Evolutionary conservation across 1,140 invertebrate species (phyloP).

Genomic region (Hycleus cichorii): DNA sequence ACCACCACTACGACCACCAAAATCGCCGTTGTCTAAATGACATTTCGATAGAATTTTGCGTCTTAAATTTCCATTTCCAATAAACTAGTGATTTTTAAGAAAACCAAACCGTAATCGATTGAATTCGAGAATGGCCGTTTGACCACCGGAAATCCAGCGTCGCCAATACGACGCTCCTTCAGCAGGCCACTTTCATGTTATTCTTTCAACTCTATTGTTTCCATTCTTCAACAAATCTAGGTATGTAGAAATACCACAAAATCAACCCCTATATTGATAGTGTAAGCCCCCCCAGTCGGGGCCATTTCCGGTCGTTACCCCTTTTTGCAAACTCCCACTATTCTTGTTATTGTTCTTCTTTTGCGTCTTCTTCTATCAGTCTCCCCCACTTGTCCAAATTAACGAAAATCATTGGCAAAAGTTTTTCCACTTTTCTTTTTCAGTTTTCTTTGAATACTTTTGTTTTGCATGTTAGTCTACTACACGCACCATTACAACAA

Average conservation of each 20-base stretch:
- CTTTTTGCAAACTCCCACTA: neutral
- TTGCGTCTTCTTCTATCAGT: neutral
- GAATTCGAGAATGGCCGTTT: too few species aligned
- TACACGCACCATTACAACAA: slow-evolving; percentile 10
- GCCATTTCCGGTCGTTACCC: neutral
- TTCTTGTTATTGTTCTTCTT: neutral
- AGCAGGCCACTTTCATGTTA: too few species aligned
- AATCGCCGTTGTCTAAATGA: slow-evolving; percentile 6
- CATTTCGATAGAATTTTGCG: slow-evolving; percentile 16
- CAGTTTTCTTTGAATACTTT: slow-evolving; percentile 18
- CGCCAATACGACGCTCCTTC: too few species aligned
- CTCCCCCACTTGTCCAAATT: neutral
- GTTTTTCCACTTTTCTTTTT: slow-evolving; percentile 7
- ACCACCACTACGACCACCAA: too few species aligned
- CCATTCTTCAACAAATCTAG: too few species aligned
- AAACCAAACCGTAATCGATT: too few species aligned
- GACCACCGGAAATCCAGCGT: too few species aligned
- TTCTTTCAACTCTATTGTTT: too few species aligned
- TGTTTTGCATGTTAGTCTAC: slow-evolving; percentile 26
- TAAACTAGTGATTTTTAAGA: too few species aligned
- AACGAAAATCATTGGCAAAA: too few species aligned
- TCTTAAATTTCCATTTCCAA: slow-evolving; percentile 7
- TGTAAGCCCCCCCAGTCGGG: neutral
- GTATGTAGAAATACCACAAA: too few species aligned
- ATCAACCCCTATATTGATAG: neutral